Evolutionary conservation across 2,888 invertebrate species (phyloP), one percentile per base, ranked within the genome.

Genomic region (Muschampia plurimacula): DNA sequence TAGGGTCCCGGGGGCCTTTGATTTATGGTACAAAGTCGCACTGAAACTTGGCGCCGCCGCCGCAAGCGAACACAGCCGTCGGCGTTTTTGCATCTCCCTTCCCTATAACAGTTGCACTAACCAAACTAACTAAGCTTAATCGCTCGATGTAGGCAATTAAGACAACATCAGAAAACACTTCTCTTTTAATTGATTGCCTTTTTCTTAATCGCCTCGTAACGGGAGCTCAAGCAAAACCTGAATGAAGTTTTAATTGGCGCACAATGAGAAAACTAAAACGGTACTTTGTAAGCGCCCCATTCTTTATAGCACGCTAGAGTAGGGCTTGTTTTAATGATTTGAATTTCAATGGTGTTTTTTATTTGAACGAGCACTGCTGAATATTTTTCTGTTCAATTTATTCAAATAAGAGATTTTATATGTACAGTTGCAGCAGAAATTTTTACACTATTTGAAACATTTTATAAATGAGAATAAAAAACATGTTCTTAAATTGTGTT

Each of bases 1-100:
- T n/a, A n/a, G n/a, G n/a, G n/a, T n/a, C n/a, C 88, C 90, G 89
- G 89, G 90, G 88, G 86, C 85, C 87, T 90, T 90, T 93, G 92
- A 93, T 93, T 93, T 92, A 93, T 90, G 88, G 86, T 83, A 81
- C 83, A 85, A 89, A 91, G 90, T 89, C 86, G 83, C 85, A 83
- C 85, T 86, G 86, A 86, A 82, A 82, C 84, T 82, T 83, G 78
- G 82, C 82, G 83, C 77, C 81, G 81, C 76, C 77, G 78, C 77
- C 76, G 76, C 78, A 75, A 73, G 77, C 78, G 74, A 76, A 77
- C 76, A 77, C 72, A 74, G 79, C 90, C 86, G 86, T 84, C 81
- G 83, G 86, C 86, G 89, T 90, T 91, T 91, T 91, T 89, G 88
- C 85, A 81, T 81, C 83, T 81, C 79, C 82, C 81, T 84, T 79